Conservation (phyloP, 2,888 invertebrate genomes). For the Eupeodes luniger region DNA sequence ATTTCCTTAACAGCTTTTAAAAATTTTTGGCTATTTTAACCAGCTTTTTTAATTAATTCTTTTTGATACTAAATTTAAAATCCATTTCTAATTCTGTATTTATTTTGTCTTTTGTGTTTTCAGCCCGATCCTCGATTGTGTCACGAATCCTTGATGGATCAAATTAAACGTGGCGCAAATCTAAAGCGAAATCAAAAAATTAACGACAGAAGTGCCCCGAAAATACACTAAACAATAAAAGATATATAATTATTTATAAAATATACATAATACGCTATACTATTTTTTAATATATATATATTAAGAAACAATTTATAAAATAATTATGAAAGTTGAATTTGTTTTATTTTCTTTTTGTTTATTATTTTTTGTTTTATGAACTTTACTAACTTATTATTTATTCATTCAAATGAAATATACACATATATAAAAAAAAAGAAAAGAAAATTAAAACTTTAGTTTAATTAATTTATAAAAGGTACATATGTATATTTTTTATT, state of each 20-base stretch:
- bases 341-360: conserved; percentile 31
- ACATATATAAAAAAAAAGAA: conserved; percentile 30
- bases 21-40: conserved; percentile 51
- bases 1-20: conserved; percentile 43
- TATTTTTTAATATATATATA: conserved; percentile 39
- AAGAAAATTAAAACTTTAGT: conserved; percentile 42
- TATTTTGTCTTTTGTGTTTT: conserved; percentile 77
- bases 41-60: conserved; percentile 8
- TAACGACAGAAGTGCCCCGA: conserved; percentile 93
- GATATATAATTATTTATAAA: conserved; percentile 29
- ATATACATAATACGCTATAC: conserved; percentile 54
- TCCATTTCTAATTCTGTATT: conserved; percentile 9
- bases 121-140: conserved; percentile 91
- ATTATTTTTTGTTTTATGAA: conserved; percentile 36
- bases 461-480: conserved; percentile 58
- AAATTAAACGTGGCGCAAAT: conserved; percentile 94
- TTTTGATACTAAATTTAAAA: neutral
- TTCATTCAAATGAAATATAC: conserved; percentile 50
- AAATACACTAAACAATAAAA: conserved; percentile 88
- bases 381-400: conserved; percentile 72
- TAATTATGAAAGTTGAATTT: conserved; percentile 53
- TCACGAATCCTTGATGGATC: conserved; percentile 96
- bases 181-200: conserved; percentile 88
- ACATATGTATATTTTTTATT: conserved; percentile 7
- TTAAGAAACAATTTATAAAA: conserved; percentile 39